Evolutionary conservation across 2,113 vertebrate genomes (phyloP), one percentile per base, ranked within the genome.

Genomic region (Phalacrocorax carbo): DNA sequence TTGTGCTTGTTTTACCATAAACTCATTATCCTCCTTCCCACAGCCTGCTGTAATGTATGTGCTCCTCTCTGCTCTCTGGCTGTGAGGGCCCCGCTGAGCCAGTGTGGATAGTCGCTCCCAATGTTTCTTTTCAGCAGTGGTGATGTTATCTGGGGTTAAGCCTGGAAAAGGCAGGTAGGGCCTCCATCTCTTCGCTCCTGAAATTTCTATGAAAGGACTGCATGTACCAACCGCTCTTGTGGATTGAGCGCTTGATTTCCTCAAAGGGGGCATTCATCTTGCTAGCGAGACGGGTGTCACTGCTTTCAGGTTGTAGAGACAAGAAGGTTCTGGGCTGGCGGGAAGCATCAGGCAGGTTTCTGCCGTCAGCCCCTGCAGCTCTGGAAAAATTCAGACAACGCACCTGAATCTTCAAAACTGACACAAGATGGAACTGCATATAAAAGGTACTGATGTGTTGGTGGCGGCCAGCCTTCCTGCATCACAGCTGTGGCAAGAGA

Each of bases 31-130:
- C 10, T 82, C 6, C 38, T 44, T 64, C 49, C 30, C 32, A 29
- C 21, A 91, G 34, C 29, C n/a, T 79, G 42, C 48, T 84, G 12
- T 21, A 27, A 8, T n/a, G 11, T 32, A 4, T 0, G 0, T 23
- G 11, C 48, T 65, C 46, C 17, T 81, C 27, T 49, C 54, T 9
- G 19, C 46, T 26, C 18, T 61, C 38, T 64, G 58, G 30, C 38
- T 64, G 32, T 2, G 15, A 80, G 68, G n/a, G 54, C 20, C 30
- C 8, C 0, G 2, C 61, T 38, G 19, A 91, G 58, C 44, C 58
- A 29, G 26, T 18, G 52, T 51, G 48, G 29, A 48, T 71, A 89
- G 52, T 68, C n/a, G 20, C 8, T 71, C 72, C 16, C 1, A 0
- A 3, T 49, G 54, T 65, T 86, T 84, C 38, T 60, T n/a, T 84